Conservation (phyloP, 2,113 vertebrate species). For the Heteronetta atricapilla region DNA sequence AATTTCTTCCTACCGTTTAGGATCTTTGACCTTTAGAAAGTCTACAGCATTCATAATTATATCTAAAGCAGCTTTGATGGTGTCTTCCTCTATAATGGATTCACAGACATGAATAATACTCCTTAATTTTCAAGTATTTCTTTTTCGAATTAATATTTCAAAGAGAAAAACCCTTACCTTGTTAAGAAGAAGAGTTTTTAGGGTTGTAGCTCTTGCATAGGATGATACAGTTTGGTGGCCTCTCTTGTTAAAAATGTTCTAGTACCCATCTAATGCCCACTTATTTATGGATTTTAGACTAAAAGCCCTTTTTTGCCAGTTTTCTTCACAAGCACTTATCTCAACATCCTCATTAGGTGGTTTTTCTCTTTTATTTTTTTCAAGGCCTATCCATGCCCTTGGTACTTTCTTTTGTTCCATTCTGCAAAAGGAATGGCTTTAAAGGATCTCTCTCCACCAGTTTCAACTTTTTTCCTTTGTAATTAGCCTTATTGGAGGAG, state of each 20-base stretch:
- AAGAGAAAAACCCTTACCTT: conserved; percentile 74
- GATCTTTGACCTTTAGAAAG: conserved; percentile 68
- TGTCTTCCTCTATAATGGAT: conserved; percentile 72
- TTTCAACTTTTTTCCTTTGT: conserved; percentile 81
- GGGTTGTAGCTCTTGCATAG: conserved; percentile 72
- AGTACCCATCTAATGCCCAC: conserved; percentile 83
- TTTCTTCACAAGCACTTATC: conserved; percentile 86
- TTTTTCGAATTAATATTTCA: conserved; percentile 79
- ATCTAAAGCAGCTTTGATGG: conserved; percentile 67
- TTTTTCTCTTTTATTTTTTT: conserved; percentile 83
- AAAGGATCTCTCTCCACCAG: conserved; percentile 82
- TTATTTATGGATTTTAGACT: conserved; percentile 85
- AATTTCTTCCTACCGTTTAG: conserved; percentile 54
- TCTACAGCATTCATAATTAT: conserved; percentile 72
- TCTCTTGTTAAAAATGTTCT: conserved; percentile 83
- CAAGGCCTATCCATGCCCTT: conserved; percentile 79
- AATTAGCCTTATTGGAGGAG: conserved; percentile 86
- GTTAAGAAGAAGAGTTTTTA: conserved; percentile 73
- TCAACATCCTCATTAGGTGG: conserved; percentile 86
- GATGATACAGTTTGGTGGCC: conserved; percentile 76
- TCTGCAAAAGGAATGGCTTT: conserved; percentile 84
- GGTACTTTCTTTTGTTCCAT: conserved; percentile 83
- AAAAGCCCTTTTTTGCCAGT: conserved; percentile 86
- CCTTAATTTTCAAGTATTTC: conserved; percentile 84
- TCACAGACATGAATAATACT: conserved; percentile 79